Base-by-base conservation (phyloP, 2,888 invertebrate species). In the Ommatoiulus sabulosus region DNA sequence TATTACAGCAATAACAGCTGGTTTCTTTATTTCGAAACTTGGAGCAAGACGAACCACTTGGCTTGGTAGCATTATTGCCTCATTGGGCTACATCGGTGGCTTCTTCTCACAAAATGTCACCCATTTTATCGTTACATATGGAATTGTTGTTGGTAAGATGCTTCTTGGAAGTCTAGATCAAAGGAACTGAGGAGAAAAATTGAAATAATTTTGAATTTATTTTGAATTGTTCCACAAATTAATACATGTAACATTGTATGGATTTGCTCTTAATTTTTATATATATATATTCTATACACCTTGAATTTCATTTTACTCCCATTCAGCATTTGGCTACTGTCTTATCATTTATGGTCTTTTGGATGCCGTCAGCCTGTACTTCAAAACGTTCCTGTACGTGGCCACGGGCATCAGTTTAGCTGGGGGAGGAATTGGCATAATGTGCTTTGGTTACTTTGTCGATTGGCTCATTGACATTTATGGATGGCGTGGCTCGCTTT, bases 391-490 rank as follows among this genome's bases (percentile, higher is more conserved):
- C 20, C 20, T 87, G 87, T 87, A 44, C 85, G 15, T 72, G 72
- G 87, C 87, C 3, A 86, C 80, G 4, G 44, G 72, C 2, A 15
- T 87, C 4, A 3, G 24, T n/a, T 3, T 87, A 63, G n/a, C 72
- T 48, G 87, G 87, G 3, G 87, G 87, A n/a, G 87, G 87, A 3
- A 44, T 87, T 63, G 87, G 87, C 17, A 57, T 87, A 24, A 72
- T 72, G 87, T 72, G 35, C 48, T 57, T 8, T 63, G 44, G 72
- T 35, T 44, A 43, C n/a, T 12, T 87, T 17, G 6, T 87, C 12
- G 46, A 57, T 15, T 87, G 44, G 44, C 80, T 87, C 1, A 43
- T 57, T 20, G 72, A 87, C 0, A 63, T 17, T 43, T 72, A 87
- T 44, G 87, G 87, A 15, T 87, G 87, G 87, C 63, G 87, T 2